Evolutionary conservation across 2,797 vertebrate genomes (phyloP).

Genomic region (Hydrolagus colliei): DNA sequence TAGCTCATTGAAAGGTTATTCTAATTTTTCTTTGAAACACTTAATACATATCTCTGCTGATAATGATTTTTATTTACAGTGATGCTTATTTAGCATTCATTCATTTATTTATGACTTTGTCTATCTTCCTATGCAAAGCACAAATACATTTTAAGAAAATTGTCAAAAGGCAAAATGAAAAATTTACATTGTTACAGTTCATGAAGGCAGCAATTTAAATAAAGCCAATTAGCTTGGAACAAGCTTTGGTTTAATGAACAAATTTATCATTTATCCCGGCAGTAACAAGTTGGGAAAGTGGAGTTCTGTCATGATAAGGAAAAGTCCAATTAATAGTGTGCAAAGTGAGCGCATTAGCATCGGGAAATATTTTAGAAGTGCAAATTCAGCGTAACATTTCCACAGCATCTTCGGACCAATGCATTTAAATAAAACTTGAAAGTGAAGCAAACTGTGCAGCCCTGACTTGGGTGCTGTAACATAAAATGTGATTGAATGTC

Average conservation of each 20-base stretch:
- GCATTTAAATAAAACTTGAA: too few species aligned
- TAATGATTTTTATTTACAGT: background rate
- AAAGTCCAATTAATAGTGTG: too few species aligned
- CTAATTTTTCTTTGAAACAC: background rate
- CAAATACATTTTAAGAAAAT: background rate
- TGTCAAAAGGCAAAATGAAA: background rate
- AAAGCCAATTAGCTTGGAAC: background rate
- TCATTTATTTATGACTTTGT: background rate
- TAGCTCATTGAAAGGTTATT: conserved; percentile 2
- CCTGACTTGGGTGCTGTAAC: too few species aligned
- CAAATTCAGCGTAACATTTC: too few species aligned
- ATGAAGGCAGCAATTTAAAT: background rate
- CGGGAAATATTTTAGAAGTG: too few species aligned
- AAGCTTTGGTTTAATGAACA: background rate
- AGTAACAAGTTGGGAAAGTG: too few species aligned
- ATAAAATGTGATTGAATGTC: too few species aligned
- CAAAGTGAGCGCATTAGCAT: too few species aligned
- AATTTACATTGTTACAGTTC: background rate
- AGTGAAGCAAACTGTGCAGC: too few species aligned
- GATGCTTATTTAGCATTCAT: background rate
- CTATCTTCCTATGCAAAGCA: background rate
- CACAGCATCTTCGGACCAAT: too few species aligned
- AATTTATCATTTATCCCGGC: background rate
- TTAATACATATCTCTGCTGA: background rate
- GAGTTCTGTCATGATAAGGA: too few species aligned